A percentile compares a stretch with the other conserved stretches of the same genome.
These are phyloP conservation scores for Chymomyza fuscimana DNA, from an alignment of 2,888 invertebrate genomes.

Conservation along the genomic window DNA sequence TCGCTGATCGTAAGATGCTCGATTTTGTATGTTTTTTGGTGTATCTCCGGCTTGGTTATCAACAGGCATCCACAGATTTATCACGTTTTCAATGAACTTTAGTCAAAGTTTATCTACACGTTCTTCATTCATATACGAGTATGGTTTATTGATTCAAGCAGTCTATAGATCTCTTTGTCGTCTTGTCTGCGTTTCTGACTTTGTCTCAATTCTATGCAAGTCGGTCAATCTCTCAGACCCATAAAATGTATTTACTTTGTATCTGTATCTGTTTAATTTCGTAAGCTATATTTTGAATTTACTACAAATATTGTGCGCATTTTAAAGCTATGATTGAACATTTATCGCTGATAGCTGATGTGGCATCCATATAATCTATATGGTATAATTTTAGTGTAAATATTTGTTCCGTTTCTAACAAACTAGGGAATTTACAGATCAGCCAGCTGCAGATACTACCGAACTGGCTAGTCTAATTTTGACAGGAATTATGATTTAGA, in stretches of 20 bases:
- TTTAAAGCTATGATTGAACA: slow-evolving; percentile 33
- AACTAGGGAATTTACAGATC: slow-evolving; percentile 30
- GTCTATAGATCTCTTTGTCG: slow-evolving; percentile 58
- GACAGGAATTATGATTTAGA: slow-evolving; percentile 54
- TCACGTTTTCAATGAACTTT: slow-evolving; percentile 78
- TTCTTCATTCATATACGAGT: slow-evolving; percentile 3
- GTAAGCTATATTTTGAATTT: not conserved
- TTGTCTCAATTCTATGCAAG: slow-evolving; percentile 26
- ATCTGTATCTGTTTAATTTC: slow-evolving; percentile 23
- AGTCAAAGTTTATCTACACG: slow-evolving; percentile 77
- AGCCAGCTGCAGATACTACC: slow-evolving; percentile 21
- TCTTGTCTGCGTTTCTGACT: slow-evolving; percentile 6
- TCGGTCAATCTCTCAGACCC: slow-evolving; percentile 22
- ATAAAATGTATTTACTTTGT: slow-evolving; percentile 25
- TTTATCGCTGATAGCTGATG: slow-evolving; percentile 55
- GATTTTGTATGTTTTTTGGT: slow-evolving; percentile 37
- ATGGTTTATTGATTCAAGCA: slow-evolving; percentile 49
- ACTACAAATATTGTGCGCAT: slow-evolving; percentile 25
- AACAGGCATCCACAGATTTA: slow-evolving; percentile 67
- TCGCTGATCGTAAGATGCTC: slow-evolving; percentile 38
- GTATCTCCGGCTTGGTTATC: slow-evolving; percentile 44
- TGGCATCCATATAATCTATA: no score
- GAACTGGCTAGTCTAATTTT: not conserved
- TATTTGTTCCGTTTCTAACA: slow-evolving; percentile 30
- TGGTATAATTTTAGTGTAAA: slow-evolving; percentile 23